Evolutionary conservation across 2,113 vertebrate species (phyloP).

Genomic region (Varanus komodoensis): DNA sequence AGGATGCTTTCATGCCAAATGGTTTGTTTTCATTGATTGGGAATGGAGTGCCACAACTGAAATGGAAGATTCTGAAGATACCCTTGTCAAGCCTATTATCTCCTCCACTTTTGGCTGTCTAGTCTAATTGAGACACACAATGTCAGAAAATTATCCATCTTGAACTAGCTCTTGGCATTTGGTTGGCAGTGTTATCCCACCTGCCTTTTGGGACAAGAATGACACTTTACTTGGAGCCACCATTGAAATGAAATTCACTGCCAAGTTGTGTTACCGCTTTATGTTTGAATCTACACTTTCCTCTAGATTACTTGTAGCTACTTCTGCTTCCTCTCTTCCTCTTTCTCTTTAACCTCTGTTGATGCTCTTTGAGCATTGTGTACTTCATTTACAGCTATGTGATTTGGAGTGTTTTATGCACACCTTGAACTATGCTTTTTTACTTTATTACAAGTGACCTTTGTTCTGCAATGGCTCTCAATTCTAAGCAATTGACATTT

Average conservation of each 20-base stretch:
- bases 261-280: not conserved
- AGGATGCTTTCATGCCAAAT: not conserved
- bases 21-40: not conserved
- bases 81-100: not conserved
- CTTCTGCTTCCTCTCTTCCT: not conserved
- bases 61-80: not conserved
- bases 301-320: not conserved
- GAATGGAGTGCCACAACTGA: not conserved
- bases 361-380: not conserved
- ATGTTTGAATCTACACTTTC: not conserved
- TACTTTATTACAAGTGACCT: constrained; percentile 34
- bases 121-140: not conserved
- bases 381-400: constrained; percentile 10
- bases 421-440: constrained; percentile 7
- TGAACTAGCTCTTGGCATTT: not conserved
- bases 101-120: accelerated
- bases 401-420: not conserved
- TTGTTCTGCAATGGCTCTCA: constrained; percentile 4
- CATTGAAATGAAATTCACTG: not conserved
- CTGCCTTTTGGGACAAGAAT: not conserved
- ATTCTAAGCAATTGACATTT: constrained; percentile 50
- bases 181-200: not conserved
- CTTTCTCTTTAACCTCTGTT: not conserved
- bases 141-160: not conserved
- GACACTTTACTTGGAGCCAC: not conserved